A percentile compares a stretch with the other conserved stretches of the same genome.
Evolutionary conservation across 2,888 invertebrate genomes (phyloP).

Genomic region (Trichogramma dendrolimi): DNA sequence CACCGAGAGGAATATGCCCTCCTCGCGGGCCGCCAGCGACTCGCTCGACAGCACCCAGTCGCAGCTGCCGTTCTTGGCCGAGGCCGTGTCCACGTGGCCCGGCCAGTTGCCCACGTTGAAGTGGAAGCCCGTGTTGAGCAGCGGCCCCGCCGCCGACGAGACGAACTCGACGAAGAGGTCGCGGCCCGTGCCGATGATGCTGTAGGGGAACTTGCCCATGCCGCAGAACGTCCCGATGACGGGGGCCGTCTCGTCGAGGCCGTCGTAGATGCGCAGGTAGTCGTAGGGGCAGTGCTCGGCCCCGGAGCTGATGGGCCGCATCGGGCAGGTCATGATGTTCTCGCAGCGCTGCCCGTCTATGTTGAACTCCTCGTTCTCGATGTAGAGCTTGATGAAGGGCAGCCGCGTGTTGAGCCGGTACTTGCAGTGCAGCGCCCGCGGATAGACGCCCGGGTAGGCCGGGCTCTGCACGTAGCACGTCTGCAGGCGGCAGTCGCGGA

Average conservation of each 20-base stretch:
- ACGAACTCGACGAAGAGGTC: constrained; percentile 86
- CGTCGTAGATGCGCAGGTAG: constrained; percentile 85
- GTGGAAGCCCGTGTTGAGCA: constrained; percentile 88
- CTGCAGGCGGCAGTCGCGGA: constrained; percentile 81
- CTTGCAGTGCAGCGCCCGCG: constrained; percentile 84
- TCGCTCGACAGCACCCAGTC: constrained; percentile 85
- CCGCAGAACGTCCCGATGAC: constrained; percentile 89
- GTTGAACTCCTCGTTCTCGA: constrained; percentile 90
- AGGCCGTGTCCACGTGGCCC: constrained; percentile 85
- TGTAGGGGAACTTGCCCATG: constrained; percentile 90
- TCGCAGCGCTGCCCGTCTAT: constrained; percentile 91
- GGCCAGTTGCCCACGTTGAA: constrained; percentile 95
- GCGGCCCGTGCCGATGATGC: constrained; percentile 87
- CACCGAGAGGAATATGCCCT: constrained; percentile 85
- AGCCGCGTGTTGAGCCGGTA: constrained; percentile 84
- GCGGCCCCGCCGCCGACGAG: constrained; percentile 82
- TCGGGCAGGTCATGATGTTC: constrained; percentile 92
- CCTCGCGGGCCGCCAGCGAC: constrained; percentile 70
- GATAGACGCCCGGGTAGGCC: constrained; percentile 88
- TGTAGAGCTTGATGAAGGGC: constrained; percentile 85
- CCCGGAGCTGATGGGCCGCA: constrained; percentile 84
- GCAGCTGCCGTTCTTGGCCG: constrained; percentile 79
- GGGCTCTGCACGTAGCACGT: constrained; percentile 93
- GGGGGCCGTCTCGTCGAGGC: constrained; percentile 79
- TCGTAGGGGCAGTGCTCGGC: constrained; percentile 86